Conservation (phyloP, 2,888 invertebrate species). For the Drosophila tanythrix region DNA sequence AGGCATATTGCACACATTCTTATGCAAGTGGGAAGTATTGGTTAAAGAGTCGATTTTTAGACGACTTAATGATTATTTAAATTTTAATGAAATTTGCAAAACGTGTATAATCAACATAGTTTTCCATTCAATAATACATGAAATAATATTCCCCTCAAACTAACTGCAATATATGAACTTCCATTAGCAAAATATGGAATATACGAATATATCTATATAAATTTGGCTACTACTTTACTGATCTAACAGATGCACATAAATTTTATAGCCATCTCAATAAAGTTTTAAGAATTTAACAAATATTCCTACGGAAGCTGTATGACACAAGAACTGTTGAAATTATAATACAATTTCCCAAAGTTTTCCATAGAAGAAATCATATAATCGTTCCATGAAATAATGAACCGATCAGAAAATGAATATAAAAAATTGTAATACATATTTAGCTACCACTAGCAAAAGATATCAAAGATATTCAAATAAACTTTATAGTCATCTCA, state of each 20-base stretch:
- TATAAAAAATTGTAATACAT: not conserved
- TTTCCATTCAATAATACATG: not conserved
- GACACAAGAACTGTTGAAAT: not conserved
- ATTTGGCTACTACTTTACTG: too few relatives aligned
- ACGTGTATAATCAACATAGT: not conserved
- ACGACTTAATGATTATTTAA: too few relatives aligned
- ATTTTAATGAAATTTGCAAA: not conserved
- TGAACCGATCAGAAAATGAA: not conserved
- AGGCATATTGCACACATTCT: not conserved
- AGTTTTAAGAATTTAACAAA: not conserved
- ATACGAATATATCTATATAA: too few relatives aligned
- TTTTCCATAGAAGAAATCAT: not conserved
- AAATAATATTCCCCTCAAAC: too few relatives aligned
- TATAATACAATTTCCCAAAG: not conserved
- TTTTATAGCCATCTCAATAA: too few relatives aligned
- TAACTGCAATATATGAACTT: too few relatives aligned
- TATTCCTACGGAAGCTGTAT: rapidly evolving
- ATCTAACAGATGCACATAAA: too few relatives aligned
- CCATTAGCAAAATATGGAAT: too few relatives aligned
- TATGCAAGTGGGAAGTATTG: not conserved
- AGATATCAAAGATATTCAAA: not conserved
- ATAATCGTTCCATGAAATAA: not conserved
- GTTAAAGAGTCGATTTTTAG: not conserved
- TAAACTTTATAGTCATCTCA: not conserved
- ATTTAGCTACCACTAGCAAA: not conserved